Conservation (phyloP, 2,113 vertebrate genomes). For the Podarcis muralis region DNA sequence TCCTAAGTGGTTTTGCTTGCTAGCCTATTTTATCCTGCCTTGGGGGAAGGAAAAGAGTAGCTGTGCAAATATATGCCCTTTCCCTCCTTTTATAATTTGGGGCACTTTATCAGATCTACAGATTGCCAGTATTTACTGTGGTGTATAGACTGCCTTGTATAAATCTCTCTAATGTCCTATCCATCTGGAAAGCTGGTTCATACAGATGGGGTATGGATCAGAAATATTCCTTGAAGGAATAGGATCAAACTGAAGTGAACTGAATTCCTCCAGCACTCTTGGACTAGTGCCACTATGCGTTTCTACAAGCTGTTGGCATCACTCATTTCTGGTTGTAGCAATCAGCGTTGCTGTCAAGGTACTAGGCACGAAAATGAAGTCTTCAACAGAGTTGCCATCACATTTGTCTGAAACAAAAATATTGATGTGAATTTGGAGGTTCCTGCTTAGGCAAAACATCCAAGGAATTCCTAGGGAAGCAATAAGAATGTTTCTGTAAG, state of each 20-base stretch:
- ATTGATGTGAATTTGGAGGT: not conserved
- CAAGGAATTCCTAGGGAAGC: not conserved
- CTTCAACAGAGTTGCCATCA: not conserved
- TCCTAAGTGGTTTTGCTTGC: not conserved
- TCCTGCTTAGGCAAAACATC: not conserved
- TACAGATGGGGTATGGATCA: not conserved
- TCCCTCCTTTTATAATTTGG: not conserved
- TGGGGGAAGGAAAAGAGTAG: not conserved
- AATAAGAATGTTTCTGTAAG: not conserved
- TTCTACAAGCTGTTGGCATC: not conserved
- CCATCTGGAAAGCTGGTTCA: not conserved
- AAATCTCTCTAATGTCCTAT: not conserved
- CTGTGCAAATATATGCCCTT: not conserved
- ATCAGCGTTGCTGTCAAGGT: not conserved
- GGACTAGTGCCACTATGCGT: not conserved
- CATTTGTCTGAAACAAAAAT: not conserved
- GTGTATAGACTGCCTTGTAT: not conserved
- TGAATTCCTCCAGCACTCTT: not conserved
- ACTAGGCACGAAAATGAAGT: too few relatives aligned
- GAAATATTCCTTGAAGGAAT: not conserved
- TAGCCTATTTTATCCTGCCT: not conserved
- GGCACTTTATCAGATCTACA: not conserved
- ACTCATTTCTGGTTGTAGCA: not conserved
- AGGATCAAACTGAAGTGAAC: not conserved
- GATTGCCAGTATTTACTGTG: not conserved